A percentile compares a stretch with the other conserved stretches of the same genome.
phyloP scores from a whole-genome alignment of 1,140 invertebrate genomes.

The Akabosia matsudoensis region DNA sequence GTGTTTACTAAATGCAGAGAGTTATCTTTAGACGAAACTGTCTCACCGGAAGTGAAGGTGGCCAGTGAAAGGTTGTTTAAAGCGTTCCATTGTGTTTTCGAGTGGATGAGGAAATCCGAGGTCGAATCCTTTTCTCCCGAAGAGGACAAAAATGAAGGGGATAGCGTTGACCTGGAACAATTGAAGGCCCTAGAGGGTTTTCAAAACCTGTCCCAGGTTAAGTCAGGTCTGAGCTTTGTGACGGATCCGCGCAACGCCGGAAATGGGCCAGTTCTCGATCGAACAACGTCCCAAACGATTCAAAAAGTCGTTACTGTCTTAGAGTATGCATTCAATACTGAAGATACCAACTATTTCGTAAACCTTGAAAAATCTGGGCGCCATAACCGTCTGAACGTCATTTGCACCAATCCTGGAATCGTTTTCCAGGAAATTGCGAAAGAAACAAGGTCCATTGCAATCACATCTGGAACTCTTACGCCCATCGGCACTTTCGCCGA shows the following conservation, averaged over 20 bases:
- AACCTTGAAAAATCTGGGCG: background rate
- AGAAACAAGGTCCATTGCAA: constrained; percentile 53
- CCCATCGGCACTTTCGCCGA: constrained; percentile 58
- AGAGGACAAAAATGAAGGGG: background rate
- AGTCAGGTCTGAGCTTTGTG: background rate
- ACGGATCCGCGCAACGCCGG: background rate
- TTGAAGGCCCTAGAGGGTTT: background rate
- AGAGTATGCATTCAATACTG: background rate
- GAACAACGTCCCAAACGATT: background rate
- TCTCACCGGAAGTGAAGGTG: background rate
- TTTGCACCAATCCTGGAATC: constrained; percentile 61
- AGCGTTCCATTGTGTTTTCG: background rate
- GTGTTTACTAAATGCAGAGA: background rate
- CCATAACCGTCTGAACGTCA: constrained; percentile 48
- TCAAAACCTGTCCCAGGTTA: background rate
- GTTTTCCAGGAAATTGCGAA: constrained; percentile 53
- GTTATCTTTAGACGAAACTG: background rate
- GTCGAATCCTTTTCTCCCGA: background rate
- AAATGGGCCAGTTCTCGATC: background rate
- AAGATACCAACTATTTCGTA: background rate
- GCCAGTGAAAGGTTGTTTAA: background rate
- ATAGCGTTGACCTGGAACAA: background rate
- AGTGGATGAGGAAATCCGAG: background rate
- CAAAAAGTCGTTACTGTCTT: background rate
- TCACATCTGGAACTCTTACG: constrained; percentile 61